Evolutionary conservation across 2,113 vertebrate species (phyloP).

Genomic region (Erinaceus europaeus): DNA sequence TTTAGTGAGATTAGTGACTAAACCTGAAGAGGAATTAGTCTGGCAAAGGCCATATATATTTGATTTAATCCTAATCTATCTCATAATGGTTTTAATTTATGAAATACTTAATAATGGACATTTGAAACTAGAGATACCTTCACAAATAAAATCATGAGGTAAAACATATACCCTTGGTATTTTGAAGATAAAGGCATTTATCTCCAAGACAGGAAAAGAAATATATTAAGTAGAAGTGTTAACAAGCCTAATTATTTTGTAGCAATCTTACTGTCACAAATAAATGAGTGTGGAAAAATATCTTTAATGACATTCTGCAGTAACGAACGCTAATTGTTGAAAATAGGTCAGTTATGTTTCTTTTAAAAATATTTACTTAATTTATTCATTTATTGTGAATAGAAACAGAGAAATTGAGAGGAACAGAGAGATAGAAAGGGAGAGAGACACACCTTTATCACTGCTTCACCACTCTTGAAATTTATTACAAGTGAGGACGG

Average conservation of each 20-base stretch:
- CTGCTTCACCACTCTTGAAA: no score
- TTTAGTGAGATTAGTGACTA: slow-evolving; percentile 39
- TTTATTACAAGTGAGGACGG: no score
- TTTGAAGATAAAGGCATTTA: background rate
- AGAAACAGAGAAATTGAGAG: no score
- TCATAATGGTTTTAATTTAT: no score
- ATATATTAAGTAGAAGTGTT: background rate
- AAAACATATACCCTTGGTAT: background rate
- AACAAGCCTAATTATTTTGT: background rate
- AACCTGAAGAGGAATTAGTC: slow-evolving; percentile 66
- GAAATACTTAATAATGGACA: no score
- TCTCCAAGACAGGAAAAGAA: background rate
- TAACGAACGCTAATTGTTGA: background rate
- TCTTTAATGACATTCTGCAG: background rate
- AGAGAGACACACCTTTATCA: no score
- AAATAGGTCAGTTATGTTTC: background rate
- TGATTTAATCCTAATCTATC: slow-evolving; percentile 24
- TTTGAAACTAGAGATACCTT: background rate
- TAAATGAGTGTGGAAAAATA: background rate
- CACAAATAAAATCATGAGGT: background rate
- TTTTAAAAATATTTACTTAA: no score
- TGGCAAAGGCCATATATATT: slow-evolving; percentile 48
- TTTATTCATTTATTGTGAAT: no score
- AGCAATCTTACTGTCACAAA: background rate
- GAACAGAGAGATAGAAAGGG: no score